These are phyloP conservation scores for Channallabes apus DNA, from an alignment of 2,797 vertebrate species.

Conservation along the genomic window DNA sequence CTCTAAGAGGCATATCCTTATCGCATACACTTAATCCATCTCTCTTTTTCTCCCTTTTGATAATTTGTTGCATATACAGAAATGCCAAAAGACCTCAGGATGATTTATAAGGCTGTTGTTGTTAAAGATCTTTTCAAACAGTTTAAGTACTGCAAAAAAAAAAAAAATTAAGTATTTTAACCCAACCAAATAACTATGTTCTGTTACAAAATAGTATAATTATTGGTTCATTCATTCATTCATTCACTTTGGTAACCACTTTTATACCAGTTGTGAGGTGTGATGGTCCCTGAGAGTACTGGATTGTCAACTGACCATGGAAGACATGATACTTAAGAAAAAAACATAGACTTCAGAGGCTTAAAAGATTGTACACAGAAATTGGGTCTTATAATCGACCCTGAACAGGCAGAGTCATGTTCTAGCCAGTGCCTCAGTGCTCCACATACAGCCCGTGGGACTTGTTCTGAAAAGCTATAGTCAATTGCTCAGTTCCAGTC, in stretches of 20 bases:
- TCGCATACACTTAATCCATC: neutral
- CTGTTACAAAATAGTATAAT: neutral
- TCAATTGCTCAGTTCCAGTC: neutral
- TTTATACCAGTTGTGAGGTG: neutral
- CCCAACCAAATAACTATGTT: neutral
- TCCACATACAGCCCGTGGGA: neutral
- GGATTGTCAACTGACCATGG: neutral
- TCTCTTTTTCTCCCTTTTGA: neutral
- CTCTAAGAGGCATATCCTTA: neutral
- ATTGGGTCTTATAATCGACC: neutral
- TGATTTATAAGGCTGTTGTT: conserved; percentile 7
- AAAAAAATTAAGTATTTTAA: neutral
- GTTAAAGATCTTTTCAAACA: neutral
- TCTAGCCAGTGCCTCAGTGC: no score
- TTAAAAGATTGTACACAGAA: neutral
- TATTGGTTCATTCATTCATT: neutral
- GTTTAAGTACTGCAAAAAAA: neutral
- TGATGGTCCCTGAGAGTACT: neutral
- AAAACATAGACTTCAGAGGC: neutral
- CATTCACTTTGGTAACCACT: neutral
- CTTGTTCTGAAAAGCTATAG: neutral
- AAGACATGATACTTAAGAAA: neutral
- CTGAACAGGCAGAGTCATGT: neutral
- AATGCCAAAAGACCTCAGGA: conserved; percentile 3
- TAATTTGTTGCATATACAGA: neutral